These are phyloP conservation scores for Creontiades dilutus DNA, from an alignment of 2,888 invertebrate genomes.

Conservation along the genomic window DNA sequence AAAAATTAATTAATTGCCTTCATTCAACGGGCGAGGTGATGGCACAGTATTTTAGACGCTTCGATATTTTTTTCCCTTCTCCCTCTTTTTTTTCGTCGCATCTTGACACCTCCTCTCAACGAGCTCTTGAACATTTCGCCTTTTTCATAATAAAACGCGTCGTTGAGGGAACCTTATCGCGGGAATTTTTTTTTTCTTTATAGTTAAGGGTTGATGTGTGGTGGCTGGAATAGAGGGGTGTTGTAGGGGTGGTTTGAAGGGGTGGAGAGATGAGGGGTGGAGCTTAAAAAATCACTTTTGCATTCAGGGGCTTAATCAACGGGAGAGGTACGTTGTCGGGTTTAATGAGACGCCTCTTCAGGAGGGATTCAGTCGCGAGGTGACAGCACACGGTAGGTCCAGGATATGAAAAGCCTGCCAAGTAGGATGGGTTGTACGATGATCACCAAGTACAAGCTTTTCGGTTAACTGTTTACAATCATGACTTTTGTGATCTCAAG, in stretches of 20 bases:
- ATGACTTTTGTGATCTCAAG: too few species aligned
- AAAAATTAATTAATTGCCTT: slow-evolving; percentile 35
- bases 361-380: background rate
- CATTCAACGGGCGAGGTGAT: slow-evolving; percentile 24
- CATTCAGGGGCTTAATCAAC: slow-evolving; percentile 40
- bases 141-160: slow-evolving; percentile 25
- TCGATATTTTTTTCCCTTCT: background rate
- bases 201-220: background rate
- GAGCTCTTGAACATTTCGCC: background rate
- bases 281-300: slow-evolving; percentile 10
- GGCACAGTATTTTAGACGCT: slow-evolving; percentile 32
- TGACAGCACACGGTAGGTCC: too few species aligned
- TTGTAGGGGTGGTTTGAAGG: too few species aligned
- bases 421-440: too few species aligned
- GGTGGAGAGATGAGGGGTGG: background rate
- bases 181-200: background rate
- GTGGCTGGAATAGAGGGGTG: background rate
- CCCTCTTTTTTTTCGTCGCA: background rate
- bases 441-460: too few species aligned
- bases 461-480: too few species aligned
- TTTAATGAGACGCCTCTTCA: slow-evolving; percentile 22
- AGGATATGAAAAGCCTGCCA: too few species aligned
- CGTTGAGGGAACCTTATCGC: slow-evolving; percentile 6
- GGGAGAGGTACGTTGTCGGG: background rate
- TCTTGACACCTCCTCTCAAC: slow-evolving; percentile 26